Evolutionary conservation across 2,113 vertebrate genomes (phyloP).

Genomic region (Epinephelus lanceolatus): DNA sequence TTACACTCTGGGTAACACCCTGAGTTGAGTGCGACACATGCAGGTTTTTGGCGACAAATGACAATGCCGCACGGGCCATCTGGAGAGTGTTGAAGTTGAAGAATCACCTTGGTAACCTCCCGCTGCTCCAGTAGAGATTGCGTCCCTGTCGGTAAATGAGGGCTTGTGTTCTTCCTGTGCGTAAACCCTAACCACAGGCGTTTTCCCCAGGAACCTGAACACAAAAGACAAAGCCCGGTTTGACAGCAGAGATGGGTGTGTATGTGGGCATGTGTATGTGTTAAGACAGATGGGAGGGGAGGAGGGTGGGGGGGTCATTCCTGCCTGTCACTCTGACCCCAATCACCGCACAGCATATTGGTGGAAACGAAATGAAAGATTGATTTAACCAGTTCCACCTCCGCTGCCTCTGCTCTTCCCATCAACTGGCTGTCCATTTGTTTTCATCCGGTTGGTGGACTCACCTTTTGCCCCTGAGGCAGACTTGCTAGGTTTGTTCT

Average conservation of each 20-base stretch:
- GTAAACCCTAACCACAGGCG: conserved; percentile 42
- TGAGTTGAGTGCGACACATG: conserved; percentile 50
- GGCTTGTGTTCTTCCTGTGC: conserved; percentile 53
- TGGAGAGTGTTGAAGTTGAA: conserved; percentile 74
- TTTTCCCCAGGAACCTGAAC: conserved; percentile 32
- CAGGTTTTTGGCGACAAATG: conserved; percentile 73
- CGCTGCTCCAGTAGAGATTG: conserved; percentile 56
- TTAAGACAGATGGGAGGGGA: conserved; percentile 30
- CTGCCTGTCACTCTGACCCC: conserved; percentile 77
- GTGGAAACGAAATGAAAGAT: conserved; percentile 75
- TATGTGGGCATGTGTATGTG: conserved; percentile 48
- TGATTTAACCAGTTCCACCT: conserved; percentile 72
- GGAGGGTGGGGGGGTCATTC: conserved; percentile 24
- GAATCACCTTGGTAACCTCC: conserved; percentile 74
- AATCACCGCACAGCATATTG: conserved; percentile 75
- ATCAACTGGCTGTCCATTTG: conserved; percentile 64
- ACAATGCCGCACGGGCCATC: conserved; percentile 61
- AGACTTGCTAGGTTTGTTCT: conserved; percentile 41
- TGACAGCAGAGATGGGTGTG: conserved; percentile 25
- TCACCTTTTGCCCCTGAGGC: conserved; percentile 35
- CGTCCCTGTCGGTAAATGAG: conserved; percentile 57
- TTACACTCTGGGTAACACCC: conserved; percentile 75
- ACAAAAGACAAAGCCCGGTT: conserved; percentile 36
- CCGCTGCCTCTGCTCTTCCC: conserved; percentile 52
- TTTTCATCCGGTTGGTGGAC: conserved; percentile 55